Base-by-base conservation (phyloP, 2,888 invertebrate genomes). In the Macrosiphum euphorbiae region DNA sequence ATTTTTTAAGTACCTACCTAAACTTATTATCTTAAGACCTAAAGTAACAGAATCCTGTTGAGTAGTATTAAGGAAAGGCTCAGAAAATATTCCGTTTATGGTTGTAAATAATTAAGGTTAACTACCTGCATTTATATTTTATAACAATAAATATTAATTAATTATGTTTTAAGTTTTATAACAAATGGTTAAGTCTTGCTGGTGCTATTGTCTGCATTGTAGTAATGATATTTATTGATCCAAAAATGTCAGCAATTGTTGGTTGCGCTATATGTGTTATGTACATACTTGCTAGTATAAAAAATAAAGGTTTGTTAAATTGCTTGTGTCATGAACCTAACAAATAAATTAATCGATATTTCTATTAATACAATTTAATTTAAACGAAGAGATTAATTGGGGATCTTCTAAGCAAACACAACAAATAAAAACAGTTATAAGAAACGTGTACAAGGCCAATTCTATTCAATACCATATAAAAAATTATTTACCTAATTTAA, bases 321-420 rank as follows among this genome's bases (percentile, higher is more conserved):
- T 44, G 41, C 20, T 35, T 47, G 8, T 84, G 8, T 61, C 35
- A 61, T 7, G 28, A 58, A 41, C 16, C 7, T 26, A 41, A 41
- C 20, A n/a, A 86, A 55, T 88, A 16, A 88, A n/a, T 0, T 61
- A 7, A 58, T n/a, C 4, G 16, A 89, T 35, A 28, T 44, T 58
- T 61, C 16, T 52, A 41, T 88, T 41, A 24, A 26, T 26, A n/a
- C 16, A 52, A n/a, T 24, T 88, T n/a, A 50, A 26, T 92, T 78
- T 44, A 90, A 92, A 58, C 95, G 26, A 95, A 98, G 98, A 99
- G 95, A 99, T 99, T 3, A 99, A 99, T 96, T 99, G 99, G 99
- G 99, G 99, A 7, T 99, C 99, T 0, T 99, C 99, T 3, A 99
- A 99, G 0, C 99, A 99, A 96, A 99, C 99, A 16, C 99, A 99